These are phyloP conservation scores for Embidobia sp. DNA, from an alignment of 2,888 invertebrate genomes.

Conservation along the genomic window DNA sequence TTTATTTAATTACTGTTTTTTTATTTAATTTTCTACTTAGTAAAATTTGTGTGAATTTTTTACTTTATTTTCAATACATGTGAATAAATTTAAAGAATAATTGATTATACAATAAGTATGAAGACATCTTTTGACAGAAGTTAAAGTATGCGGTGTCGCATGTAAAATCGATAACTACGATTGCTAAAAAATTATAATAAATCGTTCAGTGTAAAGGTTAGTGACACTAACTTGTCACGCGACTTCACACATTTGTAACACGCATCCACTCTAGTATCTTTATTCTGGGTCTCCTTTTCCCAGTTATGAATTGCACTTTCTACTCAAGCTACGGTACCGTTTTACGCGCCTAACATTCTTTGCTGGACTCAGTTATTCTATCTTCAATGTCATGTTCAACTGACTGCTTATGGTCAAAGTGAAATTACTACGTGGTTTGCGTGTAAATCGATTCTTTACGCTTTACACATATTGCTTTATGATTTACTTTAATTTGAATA, in stretches of 20 bases:
- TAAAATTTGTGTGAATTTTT: too few relatives aligned
- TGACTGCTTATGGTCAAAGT: slow-evolving; percentile 58
- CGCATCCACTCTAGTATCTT: slow-evolving; percentile 50
- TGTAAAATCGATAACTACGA: too few relatives aligned
- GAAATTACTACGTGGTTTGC: slow-evolving; percentile 59
- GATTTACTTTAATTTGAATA: slow-evolving; percentile 43
- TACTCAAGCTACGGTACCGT: slow-evolving; percentile 51
- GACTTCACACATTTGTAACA: slow-evolving; percentile 53
- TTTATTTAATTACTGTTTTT: too few relatives aligned
- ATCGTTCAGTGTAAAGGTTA: slow-evolving; percentile 43
- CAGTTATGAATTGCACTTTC: slow-evolving; percentile 63
- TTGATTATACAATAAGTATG: too few relatives aligned
- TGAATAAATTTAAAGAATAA: too few relatives aligned
- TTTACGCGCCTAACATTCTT: slow-evolving; percentile 57
- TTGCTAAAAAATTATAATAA: slow-evolving; percentile 10
- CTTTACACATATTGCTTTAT: slow-evolving; percentile 36
- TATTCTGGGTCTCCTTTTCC: slow-evolving; percentile 52
- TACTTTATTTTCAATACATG: too few relatives aligned
- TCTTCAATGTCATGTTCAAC: slow-evolving; percentile 54
- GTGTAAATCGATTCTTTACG: slow-evolving; percentile 52
- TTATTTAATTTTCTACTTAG: too few relatives aligned
- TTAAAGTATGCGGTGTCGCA: too few relatives aligned
- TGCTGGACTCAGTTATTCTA: slow-evolving; percentile 49
- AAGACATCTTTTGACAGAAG: too few relatives aligned
- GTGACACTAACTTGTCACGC: slow-evolving; percentile 51